Conservation (phyloP, 1,140 invertebrate genomes). For the Philotrypesis tridentata region DNA sequence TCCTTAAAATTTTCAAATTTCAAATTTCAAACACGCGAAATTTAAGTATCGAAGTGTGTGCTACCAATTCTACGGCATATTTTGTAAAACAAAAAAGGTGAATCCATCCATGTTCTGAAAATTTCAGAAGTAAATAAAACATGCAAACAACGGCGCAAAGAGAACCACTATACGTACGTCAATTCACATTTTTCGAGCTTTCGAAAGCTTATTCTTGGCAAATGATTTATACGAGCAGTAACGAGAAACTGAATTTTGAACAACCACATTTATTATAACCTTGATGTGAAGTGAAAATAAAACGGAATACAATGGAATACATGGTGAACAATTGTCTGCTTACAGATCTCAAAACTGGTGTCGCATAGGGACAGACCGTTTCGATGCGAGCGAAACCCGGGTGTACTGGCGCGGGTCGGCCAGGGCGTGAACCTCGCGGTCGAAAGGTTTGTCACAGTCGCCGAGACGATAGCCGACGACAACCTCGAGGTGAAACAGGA, state of each 20-base stretch:
- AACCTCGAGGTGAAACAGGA: conserved; percentile 96
- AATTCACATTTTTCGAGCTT: too few relatives aligned
- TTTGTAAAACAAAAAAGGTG: too few relatives aligned
- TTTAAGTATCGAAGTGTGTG: too few relatives aligned
- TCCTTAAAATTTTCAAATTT: too few relatives aligned
- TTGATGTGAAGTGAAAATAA: neutral
- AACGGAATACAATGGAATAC: neutral
- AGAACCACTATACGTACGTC: too few relatives aligned
- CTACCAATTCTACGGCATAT: too few relatives aligned
- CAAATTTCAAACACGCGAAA: too few relatives aligned
- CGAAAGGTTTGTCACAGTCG: conserved; percentile 97
- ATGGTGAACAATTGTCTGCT: conserved; percentile 57
- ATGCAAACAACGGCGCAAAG: too few relatives aligned
- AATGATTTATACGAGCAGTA: neutral
- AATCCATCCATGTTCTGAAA: too few relatives aligned
- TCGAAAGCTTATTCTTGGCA: neutral
- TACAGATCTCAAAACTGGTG: conserved; percentile 93
- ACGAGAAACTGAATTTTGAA: neutral
- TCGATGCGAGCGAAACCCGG: conserved; percentile 75
- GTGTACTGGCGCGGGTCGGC: conserved; percentile 92
- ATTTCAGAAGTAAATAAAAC: too few relatives aligned
- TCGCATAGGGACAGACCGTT: conserved; percentile 75
- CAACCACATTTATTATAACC: neutral
- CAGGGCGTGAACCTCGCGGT: conserved; percentile 97
- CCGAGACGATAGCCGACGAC: conserved; percentile 98